phyloP scores from a whole-genome alignment of 2,797 vertebrate genomes.

The Lagorchestes hirsutus region DNA sequence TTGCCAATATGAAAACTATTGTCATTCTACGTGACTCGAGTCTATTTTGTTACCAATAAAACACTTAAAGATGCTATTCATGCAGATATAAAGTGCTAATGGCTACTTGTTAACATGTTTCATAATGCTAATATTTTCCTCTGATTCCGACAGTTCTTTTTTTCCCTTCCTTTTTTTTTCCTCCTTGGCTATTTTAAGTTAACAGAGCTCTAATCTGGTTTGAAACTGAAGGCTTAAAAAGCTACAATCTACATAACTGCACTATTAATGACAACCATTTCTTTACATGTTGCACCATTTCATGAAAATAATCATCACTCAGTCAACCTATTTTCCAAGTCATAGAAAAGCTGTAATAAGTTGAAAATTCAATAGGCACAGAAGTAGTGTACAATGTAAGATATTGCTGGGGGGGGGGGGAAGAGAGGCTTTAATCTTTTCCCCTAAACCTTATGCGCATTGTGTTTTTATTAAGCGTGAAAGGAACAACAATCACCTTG shows the following conservation, averaged over 20 bases:
- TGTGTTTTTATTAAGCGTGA: neutral
- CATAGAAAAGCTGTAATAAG: constrained; percentile 42
- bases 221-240: constrained; percentile 82
- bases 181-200: constrained; percentile 81
- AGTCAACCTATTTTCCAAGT: constrained; percentile 66
- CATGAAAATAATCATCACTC: constrained; percentile 64
- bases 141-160: constrained; percentile 81
- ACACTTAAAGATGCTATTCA: constrained; percentile 85
- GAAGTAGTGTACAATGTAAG: constrained; percentile 28
- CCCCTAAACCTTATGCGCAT: neutral
- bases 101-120: constrained; percentile 86
- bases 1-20: constrained; percentile 79
- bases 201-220: constrained; percentile 80
- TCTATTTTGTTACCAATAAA: constrained; percentile 85
- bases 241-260: constrained; percentile 71
- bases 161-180: constrained; percentile 50
- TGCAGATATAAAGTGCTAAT: constrained; percentile 86
- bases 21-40: constrained; percentile 79
- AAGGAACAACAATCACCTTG: rapidly evolving
- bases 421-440: constrained; percentile 43
- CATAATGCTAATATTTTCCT: constrained; percentile 85
- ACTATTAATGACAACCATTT: constrained; percentile 75
- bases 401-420: neutral
- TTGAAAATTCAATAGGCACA: constrained; percentile 26
- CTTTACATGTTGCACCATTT: constrained; percentile 73